phyloP scores from a whole-genome alignment of 1,140 invertebrate species.

The Anadara kagoshimensis region DNA sequence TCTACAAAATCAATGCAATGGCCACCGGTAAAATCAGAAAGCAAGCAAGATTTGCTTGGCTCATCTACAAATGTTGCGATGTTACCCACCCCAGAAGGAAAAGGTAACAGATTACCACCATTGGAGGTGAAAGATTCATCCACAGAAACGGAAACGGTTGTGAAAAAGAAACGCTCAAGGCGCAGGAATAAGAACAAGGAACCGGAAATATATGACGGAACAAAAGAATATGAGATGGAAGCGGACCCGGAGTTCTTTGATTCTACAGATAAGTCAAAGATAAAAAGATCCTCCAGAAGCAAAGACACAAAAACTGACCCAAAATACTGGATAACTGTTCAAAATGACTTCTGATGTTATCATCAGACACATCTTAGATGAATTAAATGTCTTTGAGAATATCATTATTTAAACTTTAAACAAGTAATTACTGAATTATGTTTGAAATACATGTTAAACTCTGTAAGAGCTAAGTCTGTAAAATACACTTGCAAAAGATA shows the following conservation, averaged over 20 bases:
- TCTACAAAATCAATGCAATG: slow-evolving; percentile 5
- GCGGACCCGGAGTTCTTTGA: slow-evolving; percentile 47
- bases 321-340: slow-evolving; percentile 44
- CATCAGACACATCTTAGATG: too few species aligned
- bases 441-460: too few species aligned
- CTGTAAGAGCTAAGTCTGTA: too few species aligned
- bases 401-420: too few species aligned
- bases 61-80: slow-evolving; percentile 7
- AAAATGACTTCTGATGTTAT: slow-evolving; percentile 15
- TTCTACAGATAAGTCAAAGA: slow-evolving; percentile 42
- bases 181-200: slow-evolving; percentile 47
- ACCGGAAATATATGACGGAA: slow-evolving; percentile 52
- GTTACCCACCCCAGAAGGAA: slow-evolving; percentile 8
- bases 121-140: slow-evolving; percentile 19
- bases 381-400: too few species aligned
- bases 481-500: too few species aligned
- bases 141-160: slow-evolving; percentile 13
- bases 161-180: slow-evolving; percentile 20
- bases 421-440: too few species aligned
- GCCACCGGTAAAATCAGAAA: background rate
- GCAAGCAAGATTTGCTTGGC: slow-evolving; percentile 17
- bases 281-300: slow-evolving; percentile 49
- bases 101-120: slow-evolving; percentile 22
- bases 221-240: slow-evolving; percentile 49
- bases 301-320: slow-evolving; percentile 40